Percentiles rank a stretch among this genome's conserved stretches.
Evolutionary conservation across 2,113 vertebrate species (phyloP).

Genomic region (Melanocharis versteri): DNA sequence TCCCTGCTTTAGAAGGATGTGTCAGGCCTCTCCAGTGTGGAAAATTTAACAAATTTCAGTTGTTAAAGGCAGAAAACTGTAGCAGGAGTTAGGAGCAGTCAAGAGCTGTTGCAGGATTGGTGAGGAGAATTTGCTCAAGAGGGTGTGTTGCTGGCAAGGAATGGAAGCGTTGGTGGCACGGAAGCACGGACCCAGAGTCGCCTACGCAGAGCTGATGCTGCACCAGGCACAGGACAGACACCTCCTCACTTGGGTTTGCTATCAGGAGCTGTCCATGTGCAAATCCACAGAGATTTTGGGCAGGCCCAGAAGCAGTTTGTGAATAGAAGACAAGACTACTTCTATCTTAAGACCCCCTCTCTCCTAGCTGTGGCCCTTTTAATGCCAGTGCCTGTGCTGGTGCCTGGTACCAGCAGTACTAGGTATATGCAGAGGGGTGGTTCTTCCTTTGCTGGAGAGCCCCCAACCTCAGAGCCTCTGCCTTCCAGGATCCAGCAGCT

Average conservation of each 20-base stretch:
- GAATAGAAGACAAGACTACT: background rate
- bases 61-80: background rate
- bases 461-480: background rate
- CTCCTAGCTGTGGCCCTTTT: background rate
- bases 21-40: background rate
- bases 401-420: background rate
- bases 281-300: background rate
- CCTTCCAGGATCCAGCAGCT: background rate
- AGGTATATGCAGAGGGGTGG: background rate
- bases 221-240: background rate
- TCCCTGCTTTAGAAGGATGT: background rate
- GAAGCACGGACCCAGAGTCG: background rate
- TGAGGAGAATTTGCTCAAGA: background rate
- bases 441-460: background rate
- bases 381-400: background rate
- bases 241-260: background rate
- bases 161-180: accelerated
- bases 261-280: background rate
- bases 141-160: background rate
- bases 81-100: background rate
- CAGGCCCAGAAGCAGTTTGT: background rate
- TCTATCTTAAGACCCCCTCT: background rate
- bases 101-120: background rate
- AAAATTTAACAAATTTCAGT: background rate
- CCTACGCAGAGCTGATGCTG: background rate